These are phyloP conservation scores for Rhingia rostrata DNA, from an alignment of 2,888 invertebrate genomes.

Conservation along the genomic window DNA sequence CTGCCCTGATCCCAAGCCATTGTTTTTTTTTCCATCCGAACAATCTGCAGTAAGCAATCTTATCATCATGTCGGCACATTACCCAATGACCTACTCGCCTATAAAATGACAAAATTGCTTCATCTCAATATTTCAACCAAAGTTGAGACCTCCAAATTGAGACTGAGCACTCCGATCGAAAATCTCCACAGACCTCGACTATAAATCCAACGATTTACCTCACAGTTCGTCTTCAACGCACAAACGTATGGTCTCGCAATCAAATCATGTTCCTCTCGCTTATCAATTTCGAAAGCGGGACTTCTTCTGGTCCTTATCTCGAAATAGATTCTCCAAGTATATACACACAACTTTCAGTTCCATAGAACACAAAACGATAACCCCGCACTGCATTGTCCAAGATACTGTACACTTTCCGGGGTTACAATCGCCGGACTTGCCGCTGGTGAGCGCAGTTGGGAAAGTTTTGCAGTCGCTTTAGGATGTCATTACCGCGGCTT, in stretches of 20 bases:
- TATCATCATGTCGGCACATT: too few relatives aligned
- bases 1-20: too few relatives aligned
- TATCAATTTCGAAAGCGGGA: slow-evolving; percentile 9
- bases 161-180: too few relatives aligned
- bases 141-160: too few relatives aligned
- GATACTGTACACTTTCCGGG: not conserved
- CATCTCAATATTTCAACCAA: too few relatives aligned
- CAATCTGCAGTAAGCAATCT: too few relatives aligned
- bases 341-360: slow-evolving; percentile 1
- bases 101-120: too few relatives aligned
- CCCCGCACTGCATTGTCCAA: slow-evolving; percentile 18
- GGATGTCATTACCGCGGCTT: slow-evolving; percentile 24
- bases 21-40: too few relatives aligned
- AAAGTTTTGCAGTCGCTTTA: slow-evolving; percentile 2
- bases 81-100: too few relatives aligned
- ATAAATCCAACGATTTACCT: not conserved
- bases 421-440: not conserved
- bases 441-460: slow-evolving; percentile 11
- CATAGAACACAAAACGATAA: slow-evolving; percentile 17
- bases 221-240: not conserved
- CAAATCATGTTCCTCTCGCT: not conserved
- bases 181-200: too few relatives aligned
- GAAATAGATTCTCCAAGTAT: not conserved
- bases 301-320: not conserved
- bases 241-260: not conserved